These are phyloP conservation scores for Drosophila virilis DNA, from an alignment of 1,140 invertebrate species.

Conservation along the genomic window DNA sequence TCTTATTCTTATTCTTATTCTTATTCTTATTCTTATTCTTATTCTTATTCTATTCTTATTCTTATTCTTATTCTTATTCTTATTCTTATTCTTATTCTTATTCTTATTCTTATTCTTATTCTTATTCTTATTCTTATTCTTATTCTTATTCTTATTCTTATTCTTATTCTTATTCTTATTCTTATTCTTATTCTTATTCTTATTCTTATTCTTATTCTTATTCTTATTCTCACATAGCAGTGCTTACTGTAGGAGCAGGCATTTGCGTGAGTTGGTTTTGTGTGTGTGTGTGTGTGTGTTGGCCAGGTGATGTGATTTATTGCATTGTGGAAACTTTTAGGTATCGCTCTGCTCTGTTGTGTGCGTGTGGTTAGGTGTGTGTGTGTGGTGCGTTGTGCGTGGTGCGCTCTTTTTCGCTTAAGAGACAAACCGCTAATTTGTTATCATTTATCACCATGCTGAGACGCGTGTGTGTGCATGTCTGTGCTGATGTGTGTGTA, in stretches of 20 bases:
- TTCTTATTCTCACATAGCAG: neutral
- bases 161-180: no score
- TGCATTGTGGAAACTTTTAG: slow-evolving; percentile 76
- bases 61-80: no score
- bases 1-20: no score
- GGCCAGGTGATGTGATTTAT: slow-evolving; percentile 75
- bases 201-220: neutral
- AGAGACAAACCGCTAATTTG: slow-evolving; percentile 78
- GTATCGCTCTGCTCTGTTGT: slow-evolving; percentile 41
- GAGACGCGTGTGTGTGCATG: slow-evolving; percentile 34
- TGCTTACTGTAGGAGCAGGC: slow-evolving; percentile 30
- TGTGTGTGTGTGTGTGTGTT: slow-evolving; percentile 25
- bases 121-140: no score
- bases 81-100: no score
- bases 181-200: no score
- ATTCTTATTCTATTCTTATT: no score
- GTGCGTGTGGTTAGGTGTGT: slow-evolving; percentile 12
- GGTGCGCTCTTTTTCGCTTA: slow-evolving; percentile 63
- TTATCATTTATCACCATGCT: slow-evolving; percentile 74
- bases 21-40: no score
- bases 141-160: no score
- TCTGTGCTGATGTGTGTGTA: slow-evolving; percentile 47
- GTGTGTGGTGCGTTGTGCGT: neutral
- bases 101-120: no score
- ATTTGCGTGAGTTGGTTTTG: slow-evolving; percentile 1